Evolutionary conservation across 2,888 invertebrate genomes (phyloP).

Genomic region (Venustoraphidia nigricollis): DNA sequence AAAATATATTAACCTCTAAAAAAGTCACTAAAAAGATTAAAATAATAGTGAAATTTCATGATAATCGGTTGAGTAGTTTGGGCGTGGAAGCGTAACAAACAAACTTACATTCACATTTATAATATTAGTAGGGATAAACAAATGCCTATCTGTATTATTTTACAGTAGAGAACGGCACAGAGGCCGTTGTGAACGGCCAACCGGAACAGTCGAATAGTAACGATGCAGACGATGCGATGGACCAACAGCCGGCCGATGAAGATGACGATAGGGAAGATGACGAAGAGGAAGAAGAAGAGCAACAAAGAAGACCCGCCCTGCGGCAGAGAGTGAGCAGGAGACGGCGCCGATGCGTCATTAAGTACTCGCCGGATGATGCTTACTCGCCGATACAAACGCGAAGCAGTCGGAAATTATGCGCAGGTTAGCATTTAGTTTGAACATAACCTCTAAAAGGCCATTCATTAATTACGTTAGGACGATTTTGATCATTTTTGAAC

Average conservation of each 20-base stretch:
- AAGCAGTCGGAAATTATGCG: constrained; percentile 12
- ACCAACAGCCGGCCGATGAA: constrained; percentile 5
- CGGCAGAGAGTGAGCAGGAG: constrained; percentile 9
- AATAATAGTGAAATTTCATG: too few species aligned
- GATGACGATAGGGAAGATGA: constrained; percentile 9
- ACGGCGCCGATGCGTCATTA: constrained; percentile 8
- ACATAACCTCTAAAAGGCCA: background rate
- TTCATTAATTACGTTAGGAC: too few species aligned
- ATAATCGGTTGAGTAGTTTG: too few species aligned
- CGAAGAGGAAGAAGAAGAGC: constrained; percentile 9
- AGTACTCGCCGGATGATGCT: constrained; percentile 2
- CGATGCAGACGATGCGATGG: constrained; percentile 12
- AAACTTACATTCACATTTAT: too few species aligned
- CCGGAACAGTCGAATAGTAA: constrained; percentile 8
- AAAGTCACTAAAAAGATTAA: too few species aligned
- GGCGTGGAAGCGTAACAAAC: too few species aligned
- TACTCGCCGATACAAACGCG: constrained; percentile 13
- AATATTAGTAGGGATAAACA: too few species aligned
- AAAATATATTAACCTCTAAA: too few species aligned
- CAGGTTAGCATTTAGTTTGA: constrained; percentile 7
- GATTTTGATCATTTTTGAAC: too few species aligned
- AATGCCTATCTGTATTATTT: background rate
- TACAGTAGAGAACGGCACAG: constrained; percentile 8
- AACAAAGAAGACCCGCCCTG: constrained; percentile 7
- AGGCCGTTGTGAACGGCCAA: constrained; percentile 2